phyloP scores from a whole-genome alignment of 1,140 invertebrate species.

The Tetramorium simillimum region DNA sequence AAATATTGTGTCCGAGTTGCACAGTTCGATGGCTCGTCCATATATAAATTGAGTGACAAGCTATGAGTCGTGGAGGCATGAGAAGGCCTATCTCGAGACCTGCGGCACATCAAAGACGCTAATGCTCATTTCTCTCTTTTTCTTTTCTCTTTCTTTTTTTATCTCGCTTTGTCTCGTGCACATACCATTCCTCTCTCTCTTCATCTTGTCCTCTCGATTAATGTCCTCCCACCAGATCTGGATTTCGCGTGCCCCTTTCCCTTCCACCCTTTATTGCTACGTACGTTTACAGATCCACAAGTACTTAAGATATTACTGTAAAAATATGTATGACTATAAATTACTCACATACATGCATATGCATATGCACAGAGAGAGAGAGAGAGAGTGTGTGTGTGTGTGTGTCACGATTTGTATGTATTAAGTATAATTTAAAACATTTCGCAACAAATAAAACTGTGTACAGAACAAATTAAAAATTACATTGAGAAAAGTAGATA shows the following conservation, averaged over 20 bases:
- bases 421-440: neutral
- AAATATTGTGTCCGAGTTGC: conserved; percentile 75
- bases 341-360: neutral
- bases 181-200: conserved; percentile 58
- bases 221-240: conserved; percentile 57
- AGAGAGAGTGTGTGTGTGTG: no score
- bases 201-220: conserved; percentile 58
- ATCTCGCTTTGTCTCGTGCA: conserved; percentile 50
- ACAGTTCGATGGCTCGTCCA: conserved; percentile 80
- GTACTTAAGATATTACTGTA: neutral
- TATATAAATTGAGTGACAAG: conserved; percentile 82
- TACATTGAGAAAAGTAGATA: neutral
- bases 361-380: neutral
- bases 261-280: neutral
- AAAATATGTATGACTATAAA: neutral
- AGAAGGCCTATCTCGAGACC: conserved; percentile 72
- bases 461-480: neutral
- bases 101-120: conserved; percentile 83
- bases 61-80: conserved; percentile 77
- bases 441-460: neutral
- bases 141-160: conserved; percentile 46
- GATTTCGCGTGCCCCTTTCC: conserved; percentile 42
- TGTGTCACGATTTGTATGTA: neutral
- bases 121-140: conserved; percentile 71
- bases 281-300: neutral